Evolutionary conservation across 1,140 invertebrate genomes (phyloP).

Genomic region (Trachymyrmex septentrionalis): DNA sequence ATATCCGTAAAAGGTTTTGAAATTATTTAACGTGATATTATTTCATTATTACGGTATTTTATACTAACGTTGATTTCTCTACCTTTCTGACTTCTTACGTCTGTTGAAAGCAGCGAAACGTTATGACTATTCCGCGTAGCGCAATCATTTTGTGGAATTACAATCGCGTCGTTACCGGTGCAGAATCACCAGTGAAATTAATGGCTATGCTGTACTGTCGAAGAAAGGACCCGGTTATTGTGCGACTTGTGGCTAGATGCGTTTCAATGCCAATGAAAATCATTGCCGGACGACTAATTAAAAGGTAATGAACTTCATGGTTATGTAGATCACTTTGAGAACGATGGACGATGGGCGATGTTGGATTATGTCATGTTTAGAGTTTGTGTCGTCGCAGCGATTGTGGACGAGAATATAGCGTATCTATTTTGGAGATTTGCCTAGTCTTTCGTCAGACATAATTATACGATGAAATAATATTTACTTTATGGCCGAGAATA

Average conservation of each 20-base stretch:
- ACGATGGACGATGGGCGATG: constrained; percentile 65
- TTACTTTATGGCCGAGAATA: not conserved
- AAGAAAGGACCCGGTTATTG: constrained; percentile 72
- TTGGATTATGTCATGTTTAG: not conserved
- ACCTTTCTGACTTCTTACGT: not conserved
- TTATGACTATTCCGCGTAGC: not conserved
- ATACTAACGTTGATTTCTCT: not conserved
- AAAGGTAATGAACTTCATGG: constrained; percentile 75
- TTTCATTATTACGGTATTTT: not conserved
- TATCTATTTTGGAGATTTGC: constrained; percentile 4
- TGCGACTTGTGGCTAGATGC: constrained; percentile 63
- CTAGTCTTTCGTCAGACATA: not conserved
- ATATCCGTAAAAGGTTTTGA: constrained; percentile 12
- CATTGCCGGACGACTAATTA: constrained; percentile 72
- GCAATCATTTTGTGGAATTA: constrained; percentile 46
- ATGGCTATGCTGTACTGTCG: constrained; percentile 62
- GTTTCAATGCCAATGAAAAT: constrained; percentile 76
- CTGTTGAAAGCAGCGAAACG: not conserved
- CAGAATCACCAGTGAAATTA: constrained; percentile 68
- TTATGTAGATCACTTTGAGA: constrained; percentile 72
- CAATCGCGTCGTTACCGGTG: constrained; percentile 61
- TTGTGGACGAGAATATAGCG: not conserved
- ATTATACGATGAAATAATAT: not conserved
- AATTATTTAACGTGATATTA: not conserved
- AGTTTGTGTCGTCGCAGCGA: constrained; percentile 18